Conservation (phyloP, 2,888 invertebrate species). For the Cheilosia scutellata region DNA sequence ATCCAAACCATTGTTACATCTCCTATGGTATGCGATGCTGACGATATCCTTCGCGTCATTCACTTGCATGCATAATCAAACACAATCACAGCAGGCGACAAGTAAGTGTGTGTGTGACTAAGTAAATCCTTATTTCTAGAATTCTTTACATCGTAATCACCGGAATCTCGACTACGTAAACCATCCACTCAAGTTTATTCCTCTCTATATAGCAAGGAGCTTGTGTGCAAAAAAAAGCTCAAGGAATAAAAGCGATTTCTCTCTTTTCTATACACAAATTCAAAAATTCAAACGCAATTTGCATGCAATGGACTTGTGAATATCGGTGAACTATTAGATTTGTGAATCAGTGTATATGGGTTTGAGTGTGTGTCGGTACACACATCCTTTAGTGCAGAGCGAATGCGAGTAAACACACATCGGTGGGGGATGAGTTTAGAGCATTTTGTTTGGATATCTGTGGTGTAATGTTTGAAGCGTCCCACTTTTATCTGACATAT, state of each 20-base stretch:
- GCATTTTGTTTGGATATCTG: slow-evolving; percentile 15
- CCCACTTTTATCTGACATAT: slow-evolving; percentile 24
- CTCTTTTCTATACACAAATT: slow-evolving; percentile 37
- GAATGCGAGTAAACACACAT: background rate
- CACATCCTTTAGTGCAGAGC: slow-evolving; percentile 3
- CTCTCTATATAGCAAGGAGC: slow-evolving; percentile 22
- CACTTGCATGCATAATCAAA: slow-evolving; percentile 61
- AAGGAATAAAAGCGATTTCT: slow-evolving; percentile 2
- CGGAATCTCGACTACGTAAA: slow-evolving; percentile 56
- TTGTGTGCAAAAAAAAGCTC: background rate
- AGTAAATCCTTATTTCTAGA: slow-evolving; percentile 34
- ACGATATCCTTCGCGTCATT: slow-evolving; percentile 56
- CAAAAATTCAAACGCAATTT: slow-evolving; percentile 66
- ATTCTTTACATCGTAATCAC: slow-evolving; percentile 41
- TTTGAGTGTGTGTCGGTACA: background rate
- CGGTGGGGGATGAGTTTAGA: background rate
- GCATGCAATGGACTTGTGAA: slow-evolving; percentile 56
- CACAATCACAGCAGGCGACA: slow-evolving; percentile 33
- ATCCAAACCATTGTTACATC: slow-evolving; percentile 36
- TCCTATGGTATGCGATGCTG: slow-evolving; percentile 48
- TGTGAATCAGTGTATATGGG: background rate
- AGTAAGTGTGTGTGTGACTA: slow-evolving; percentile 10
- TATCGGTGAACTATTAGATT: slow-evolving; percentile 47
- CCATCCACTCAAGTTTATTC: slow-evolving; percentile 37
- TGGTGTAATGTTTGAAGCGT: slow-evolving; percentile 30